Percentiles rank a stretch among this genome's conserved stretches.
These are phyloP conservation scores for Athalia rosae DNA, from an alignment of 2,888 invertebrate genomes.

Conservation along the genomic window DNA sequence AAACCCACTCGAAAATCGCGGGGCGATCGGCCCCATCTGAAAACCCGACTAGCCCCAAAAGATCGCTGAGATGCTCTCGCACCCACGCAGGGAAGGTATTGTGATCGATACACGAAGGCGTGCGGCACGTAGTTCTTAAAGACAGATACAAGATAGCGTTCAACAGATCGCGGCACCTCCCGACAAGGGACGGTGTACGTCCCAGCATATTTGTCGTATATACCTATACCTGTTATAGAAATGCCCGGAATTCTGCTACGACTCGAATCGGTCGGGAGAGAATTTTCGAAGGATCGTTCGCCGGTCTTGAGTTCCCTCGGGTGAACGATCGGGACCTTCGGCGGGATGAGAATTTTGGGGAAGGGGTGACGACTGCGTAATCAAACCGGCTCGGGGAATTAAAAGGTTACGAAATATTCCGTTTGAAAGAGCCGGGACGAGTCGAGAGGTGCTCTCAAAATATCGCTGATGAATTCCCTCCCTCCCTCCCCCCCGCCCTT, in stretches of 20 bases:
- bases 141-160: slow-evolving; percentile 28
- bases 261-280: too few species aligned
- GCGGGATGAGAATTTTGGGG: neutral
- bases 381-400: neutral
- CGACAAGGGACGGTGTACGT: slow-evolving; percentile 3
- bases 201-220: slow-evolving; percentile 22
- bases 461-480: too few species aligned
- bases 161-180: slow-evolving; percentile 30
- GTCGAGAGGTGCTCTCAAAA: too few species aligned
- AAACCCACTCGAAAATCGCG: neutral
- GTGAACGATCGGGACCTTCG: slow-evolving; percentile 16
- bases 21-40: slow-evolving; percentile 24
- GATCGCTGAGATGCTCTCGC: slow-evolving; percentile 6
- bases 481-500: too few species aligned
- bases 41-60: slow-evolving; percentile 14
- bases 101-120: too few species aligned
- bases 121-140: slow-evolving; percentile 34
- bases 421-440: neutral
- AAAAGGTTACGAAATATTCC: neutral
- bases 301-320: slow-evolving; percentile 9
- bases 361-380: slow-evolving; percentile 32
- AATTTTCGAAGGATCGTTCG: too few species aligned
- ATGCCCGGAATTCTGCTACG: too few species aligned
- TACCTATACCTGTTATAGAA: neutral
- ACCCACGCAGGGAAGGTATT: neutral